These are phyloP conservation scores for Apis laboriosa DNA, from an alignment of 1,140 invertebrate genomes.

Conservation along the genomic window DNA sequence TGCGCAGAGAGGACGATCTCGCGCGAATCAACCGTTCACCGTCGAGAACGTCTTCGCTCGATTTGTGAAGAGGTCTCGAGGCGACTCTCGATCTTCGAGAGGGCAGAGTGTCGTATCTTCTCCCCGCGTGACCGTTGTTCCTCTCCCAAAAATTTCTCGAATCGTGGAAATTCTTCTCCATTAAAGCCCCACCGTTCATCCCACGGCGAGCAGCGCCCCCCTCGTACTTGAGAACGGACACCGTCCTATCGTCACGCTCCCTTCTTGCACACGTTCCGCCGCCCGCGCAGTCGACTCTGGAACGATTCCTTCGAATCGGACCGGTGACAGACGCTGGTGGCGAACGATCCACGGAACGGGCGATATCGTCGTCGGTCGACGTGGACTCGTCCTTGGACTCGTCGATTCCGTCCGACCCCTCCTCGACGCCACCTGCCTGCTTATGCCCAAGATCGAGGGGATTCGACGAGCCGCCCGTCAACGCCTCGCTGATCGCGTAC, in stretches of 20 bases:
- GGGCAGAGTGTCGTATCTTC: constrained; percentile 75
- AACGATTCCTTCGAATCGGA: constrained; percentile 64
- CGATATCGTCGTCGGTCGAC: constrained; percentile 59
- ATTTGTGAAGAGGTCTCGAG: constrained; percentile 70
- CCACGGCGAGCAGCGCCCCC: background rate
- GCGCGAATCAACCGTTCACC: constrained; percentile 51
- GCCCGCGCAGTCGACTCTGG: constrained; percentile 55
- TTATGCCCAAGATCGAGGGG: too few species aligned
- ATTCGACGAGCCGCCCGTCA: constrained; percentile 16
- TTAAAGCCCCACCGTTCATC: background rate
- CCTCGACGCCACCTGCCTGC: background rate
- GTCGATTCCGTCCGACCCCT: constrained; percentile 28
- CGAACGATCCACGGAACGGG: constrained; percentile 29
- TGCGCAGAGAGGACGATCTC: constrained; percentile 40
- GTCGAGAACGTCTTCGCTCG: constrained; percentile 73
- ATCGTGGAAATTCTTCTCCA: background rate
- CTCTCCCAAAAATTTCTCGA: background rate
- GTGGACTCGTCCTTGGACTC: constrained; percentile 49
- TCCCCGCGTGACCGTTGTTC: constrained; percentile 25
- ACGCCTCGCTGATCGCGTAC: constrained; percentile 70
- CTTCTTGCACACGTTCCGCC: constrained; percentile 30
- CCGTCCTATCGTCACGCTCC: background rate
- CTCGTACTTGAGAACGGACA: constrained; percentile 3
- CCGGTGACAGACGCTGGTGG: constrained; percentile 44
- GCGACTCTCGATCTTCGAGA: constrained; percentile 57